These are phyloP conservation scores for Naja naja DNA, from an alignment of 2,113 vertebrate species.

Conservation along the genomic window DNA sequence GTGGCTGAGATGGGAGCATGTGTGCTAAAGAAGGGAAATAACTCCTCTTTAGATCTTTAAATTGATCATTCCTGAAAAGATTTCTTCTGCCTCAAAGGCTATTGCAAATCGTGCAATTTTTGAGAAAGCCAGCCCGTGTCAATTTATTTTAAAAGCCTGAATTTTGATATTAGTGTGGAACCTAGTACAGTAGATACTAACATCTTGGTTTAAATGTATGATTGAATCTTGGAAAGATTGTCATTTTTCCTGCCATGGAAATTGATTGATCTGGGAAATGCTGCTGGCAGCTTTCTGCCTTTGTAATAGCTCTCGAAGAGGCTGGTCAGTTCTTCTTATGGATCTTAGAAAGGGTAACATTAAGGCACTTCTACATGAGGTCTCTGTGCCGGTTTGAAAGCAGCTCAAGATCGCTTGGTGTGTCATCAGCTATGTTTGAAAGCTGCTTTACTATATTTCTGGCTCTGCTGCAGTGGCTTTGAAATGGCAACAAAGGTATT, in stretches of 20 bases:
- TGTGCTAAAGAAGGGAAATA: not conserved
- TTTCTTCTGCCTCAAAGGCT: not conserved
- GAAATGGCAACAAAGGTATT: not conserved
- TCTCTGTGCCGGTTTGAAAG: not conserved
- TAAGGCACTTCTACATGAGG: not conserved
- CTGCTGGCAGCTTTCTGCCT: not conserved
- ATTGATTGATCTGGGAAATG: not conserved
- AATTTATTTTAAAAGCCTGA: not conserved
- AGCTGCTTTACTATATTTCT: not conserved
- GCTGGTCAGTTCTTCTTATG: not conserved
- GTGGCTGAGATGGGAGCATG: fast-evolving
- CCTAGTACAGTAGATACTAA: not conserved
- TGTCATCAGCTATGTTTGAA: not conserved
- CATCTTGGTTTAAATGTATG: not conserved
- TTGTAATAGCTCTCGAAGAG: not conserved
- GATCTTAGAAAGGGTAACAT: not conserved
- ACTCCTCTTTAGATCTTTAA: not conserved
- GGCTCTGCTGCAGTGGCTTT: not conserved
- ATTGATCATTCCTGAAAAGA: not conserved
- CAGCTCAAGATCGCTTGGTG: not conserved
- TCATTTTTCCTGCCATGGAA: not conserved
- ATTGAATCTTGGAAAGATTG: not conserved
- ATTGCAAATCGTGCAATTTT: not conserved
- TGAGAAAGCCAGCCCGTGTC: not conserved
- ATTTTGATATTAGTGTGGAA: not conserved